Evolutionary conservation across 2,797 vertebrate genomes (phyloP).

Genomic region (Rhincodon typus): DNA sequence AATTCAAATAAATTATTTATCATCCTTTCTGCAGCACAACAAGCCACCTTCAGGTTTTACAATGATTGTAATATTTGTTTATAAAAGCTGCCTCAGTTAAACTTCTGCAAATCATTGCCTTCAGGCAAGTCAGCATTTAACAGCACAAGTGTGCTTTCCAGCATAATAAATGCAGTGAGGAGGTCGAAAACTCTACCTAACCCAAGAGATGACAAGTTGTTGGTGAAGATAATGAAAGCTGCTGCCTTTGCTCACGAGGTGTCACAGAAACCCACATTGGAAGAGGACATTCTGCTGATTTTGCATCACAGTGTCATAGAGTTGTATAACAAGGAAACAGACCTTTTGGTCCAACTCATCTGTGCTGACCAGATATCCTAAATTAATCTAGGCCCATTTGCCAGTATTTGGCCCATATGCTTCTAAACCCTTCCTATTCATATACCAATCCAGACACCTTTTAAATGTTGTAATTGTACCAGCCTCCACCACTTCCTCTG

Average conservation of each 20-base stretch:
- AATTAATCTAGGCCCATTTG: no score
- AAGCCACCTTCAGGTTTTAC: not conserved
- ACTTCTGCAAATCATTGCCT: conserved; percentile 18
- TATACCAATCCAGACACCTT: no score
- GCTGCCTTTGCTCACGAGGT: not conserved
- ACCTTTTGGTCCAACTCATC: no score
- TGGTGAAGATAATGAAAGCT: not conserved
- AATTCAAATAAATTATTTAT: conserved; percentile 36
- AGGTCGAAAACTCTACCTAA: not conserved
- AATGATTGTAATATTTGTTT: conserved; percentile 35
- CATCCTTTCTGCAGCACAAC: conserved; percentile 22
- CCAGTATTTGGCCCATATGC: no score
- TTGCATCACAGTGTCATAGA: no score
- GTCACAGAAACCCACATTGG: not conserved
- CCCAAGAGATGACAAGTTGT: no score
- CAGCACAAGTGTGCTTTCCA: not conserved
- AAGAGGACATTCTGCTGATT: not conserved
- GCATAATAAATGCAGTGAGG: not conserved
- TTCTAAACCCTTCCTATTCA: no score
- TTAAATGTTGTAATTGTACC: no score
- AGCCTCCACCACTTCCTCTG: no score
- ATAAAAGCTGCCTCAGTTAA: conserved; percentile 29
- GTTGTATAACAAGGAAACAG: no score
- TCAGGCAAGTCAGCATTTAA: conserved; percentile 8
- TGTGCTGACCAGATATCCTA: no score